These are phyloP conservation scores for Struthio camelus DNA, from an alignment of 2,113 vertebrate species.

Conservation along the genomic window DNA sequence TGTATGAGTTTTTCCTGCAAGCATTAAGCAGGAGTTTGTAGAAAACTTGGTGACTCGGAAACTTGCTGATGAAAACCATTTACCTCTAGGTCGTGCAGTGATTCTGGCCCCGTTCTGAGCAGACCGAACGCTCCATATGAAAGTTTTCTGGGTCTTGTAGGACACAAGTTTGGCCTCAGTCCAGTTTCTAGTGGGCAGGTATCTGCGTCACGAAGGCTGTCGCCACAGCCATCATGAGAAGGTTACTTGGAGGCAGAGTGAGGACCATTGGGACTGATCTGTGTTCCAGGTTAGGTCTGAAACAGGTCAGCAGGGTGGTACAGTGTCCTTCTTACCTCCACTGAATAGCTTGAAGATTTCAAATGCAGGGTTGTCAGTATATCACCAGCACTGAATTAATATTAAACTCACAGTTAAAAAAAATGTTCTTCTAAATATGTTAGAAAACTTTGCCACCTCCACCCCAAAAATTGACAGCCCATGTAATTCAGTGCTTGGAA, in stretches of 20 bases:
- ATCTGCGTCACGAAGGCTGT: not conserved
- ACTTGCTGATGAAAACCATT: not conserved
- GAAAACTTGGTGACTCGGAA: not conserved
- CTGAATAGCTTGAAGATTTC: not conserved
- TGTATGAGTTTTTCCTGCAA: not conserved
- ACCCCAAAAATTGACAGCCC: not conserved
- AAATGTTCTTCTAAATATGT: rapidly evolving
- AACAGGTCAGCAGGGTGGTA: not conserved
- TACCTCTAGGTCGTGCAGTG: not conserved
- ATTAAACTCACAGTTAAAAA: not conserved
- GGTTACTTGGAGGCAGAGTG: not conserved
- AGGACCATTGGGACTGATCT: not conserved
- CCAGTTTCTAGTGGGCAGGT: not conserved
- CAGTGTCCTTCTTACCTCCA: rapidly evolving
- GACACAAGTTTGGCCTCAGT: not conserved
- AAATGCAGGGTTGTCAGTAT: not conserved
- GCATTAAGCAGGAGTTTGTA: not conserved
- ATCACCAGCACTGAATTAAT: not conserved
- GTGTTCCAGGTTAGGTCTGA: not conserved
- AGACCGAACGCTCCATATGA: rapidly evolving
- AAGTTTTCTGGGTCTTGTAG: not conserved
- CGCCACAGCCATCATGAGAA: rapidly evolving
- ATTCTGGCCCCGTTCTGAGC: not conserved
- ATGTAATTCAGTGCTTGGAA: not conserved
- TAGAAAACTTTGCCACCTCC: not conserved